Base-by-base conservation (phyloP, 2,797 vertebrate genomes). In the Gouania willdenowi region DNA sequence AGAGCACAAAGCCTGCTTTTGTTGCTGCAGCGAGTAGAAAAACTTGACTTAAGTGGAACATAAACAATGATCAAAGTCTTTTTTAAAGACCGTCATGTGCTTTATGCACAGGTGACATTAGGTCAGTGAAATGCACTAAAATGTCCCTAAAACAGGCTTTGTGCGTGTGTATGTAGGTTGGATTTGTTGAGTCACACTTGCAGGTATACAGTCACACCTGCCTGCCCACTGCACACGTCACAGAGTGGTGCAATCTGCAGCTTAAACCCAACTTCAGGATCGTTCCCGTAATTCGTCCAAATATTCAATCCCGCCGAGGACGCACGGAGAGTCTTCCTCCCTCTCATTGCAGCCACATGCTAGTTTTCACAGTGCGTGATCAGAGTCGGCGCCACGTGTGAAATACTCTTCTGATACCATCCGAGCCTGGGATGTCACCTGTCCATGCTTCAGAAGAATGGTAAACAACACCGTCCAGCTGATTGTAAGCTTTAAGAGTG, bases 341-440 rank as follows among this genome's bases (percentile, higher is more conserved):
- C 38, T 23, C 19, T 20, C 11, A 23, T 63, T 63, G 72, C 58
- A 59, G 48, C 50, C 48, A 28, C 56, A 54, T 57, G 77, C 53
- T 50, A 61, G 11, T 69, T 79, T 75, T 81, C 77, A 73, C 74
- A 68, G 71, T 73, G 75, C 41, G 22, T 41, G 18, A 59, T 54
- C 36, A 27, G 45, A 3, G 24, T 59, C 43, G 2, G 22, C 0
- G 7, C 6, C 3, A 49, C 17, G 1, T 12, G 67, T 26, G 53
- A 63, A 57, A 60, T 47, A 15, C 39, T 41, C n/a, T 43, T 21
- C 33, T 7, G 21, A 12, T 22, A 10, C 50, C 4, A 16, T 41
- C 46, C 22, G 44, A 5, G 9, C 53, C 32, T 6, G 51, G 1
- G 21, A 54, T n/a, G 43, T 14, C 1, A 14, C 14, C 14, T 14